Evolutionary conservation across 1,140 invertebrate genomes (phyloP).

Genomic region (Dufourea novaeangliae): DNA sequence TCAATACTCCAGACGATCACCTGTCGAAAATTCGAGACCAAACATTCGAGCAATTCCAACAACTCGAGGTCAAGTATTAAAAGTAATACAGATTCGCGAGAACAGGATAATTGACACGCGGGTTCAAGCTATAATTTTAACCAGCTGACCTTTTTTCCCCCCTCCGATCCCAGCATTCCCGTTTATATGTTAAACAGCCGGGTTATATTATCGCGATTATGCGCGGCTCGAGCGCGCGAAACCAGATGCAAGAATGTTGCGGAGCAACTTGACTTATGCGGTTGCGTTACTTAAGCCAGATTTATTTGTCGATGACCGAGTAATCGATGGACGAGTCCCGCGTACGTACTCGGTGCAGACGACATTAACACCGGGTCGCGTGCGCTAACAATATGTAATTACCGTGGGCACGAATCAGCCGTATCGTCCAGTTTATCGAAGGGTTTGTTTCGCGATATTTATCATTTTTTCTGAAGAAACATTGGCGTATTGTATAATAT

Average conservation of each 20-base stretch:
- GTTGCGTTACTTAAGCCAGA: background rate
- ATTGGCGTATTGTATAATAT: background rate
- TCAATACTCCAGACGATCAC: too few relatives aligned
- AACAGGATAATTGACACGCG: conserved; percentile 16
- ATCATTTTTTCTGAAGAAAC: too few relatives aligned
- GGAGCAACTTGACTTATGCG: background rate
- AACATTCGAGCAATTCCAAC: too few relatives aligned
- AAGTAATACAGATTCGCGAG: background rate
- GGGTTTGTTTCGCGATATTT: background rate
- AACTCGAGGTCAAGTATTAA: background rate
- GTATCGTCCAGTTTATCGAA: background rate
- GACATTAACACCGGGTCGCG: conserved; percentile 3
- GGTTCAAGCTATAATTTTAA: background rate
- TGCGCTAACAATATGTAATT: conserved; percentile 2
- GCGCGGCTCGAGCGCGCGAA: background rate
- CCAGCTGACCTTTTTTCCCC: background rate
- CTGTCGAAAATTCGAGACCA: too few relatives aligned
- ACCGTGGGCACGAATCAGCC: background rate
- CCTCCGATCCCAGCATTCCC: background rate
- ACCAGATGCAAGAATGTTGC: conserved; percentile 20
- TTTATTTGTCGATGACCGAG: conserved; percentile 7
- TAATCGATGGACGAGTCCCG: background rate
- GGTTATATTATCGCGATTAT: conserved; percentile 21
- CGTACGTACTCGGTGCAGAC: background rate
- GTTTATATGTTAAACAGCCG: background rate